phyloP scores from a whole-genome alignment of 2,888 invertebrate species.

The Ptychoptera contaminata region DNA sequence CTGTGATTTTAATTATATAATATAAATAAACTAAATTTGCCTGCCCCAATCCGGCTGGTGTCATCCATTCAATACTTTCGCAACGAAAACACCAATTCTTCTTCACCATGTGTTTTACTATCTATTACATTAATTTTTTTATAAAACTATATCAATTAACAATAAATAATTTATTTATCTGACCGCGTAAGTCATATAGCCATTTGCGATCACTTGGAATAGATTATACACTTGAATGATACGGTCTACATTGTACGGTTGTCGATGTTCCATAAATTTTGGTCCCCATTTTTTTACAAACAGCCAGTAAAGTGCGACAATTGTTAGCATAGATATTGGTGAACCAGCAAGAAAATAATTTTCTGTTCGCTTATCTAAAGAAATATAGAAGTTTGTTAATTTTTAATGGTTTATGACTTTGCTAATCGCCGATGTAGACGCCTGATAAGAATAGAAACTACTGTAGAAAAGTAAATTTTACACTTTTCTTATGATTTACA shows the following conservation, averaged over 20 bases:
- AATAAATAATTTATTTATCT: slow-evolving; percentile 12
- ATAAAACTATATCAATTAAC: neutral
- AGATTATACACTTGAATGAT: slow-evolving; percentile 48
- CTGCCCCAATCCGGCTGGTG: neutral
- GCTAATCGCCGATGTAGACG: too few relatives aligned
- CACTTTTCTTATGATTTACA: too few relatives aligned
- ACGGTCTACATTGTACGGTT: slow-evolving; percentile 43
- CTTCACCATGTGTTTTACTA: neutral
- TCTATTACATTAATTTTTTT: neutral
- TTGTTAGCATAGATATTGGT: slow-evolving; percentile 39
- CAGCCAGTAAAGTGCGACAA: slow-evolving; percentile 44
- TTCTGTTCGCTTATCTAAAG: slow-evolving; percentile 44
- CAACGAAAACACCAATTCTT: neutral
- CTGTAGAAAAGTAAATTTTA: too few relatives aligned
- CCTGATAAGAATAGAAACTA: too few relatives aligned
- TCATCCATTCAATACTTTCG: neutral
- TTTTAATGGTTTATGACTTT: too few relatives aligned
- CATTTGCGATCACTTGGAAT: slow-evolving; percentile 44
- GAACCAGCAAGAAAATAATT: slow-evolving; percentile 47
- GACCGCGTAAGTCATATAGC: slow-evolving; percentile 38
- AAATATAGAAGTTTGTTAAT: too few relatives aligned
- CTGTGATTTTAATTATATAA: slow-evolving; percentile 41
- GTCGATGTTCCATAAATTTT: slow-evolving; percentile 44
- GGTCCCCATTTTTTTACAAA: slow-evolving; percentile 55
- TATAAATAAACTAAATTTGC: slow-evolving; percentile 35